Evolutionary conservation across 2,797 vertebrate genomes (phyloP).

Genomic region (Vespertilio murinus): DNA sequence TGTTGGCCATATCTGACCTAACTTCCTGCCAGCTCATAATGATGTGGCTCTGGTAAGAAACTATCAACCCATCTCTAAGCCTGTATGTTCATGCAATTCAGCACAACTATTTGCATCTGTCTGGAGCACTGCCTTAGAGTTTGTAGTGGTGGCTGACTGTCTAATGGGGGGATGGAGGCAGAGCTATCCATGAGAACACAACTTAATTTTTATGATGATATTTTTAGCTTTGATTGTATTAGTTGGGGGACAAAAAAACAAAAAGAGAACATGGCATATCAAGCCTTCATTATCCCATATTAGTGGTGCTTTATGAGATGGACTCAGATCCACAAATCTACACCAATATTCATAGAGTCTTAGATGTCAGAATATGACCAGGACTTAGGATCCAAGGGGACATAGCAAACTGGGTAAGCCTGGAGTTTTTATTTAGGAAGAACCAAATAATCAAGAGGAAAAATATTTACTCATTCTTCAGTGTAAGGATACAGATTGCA

Average conservation of each 20-base stretch:
- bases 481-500: not conserved
- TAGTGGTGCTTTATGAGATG: not conserved
- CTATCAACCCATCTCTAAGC: not conserved
- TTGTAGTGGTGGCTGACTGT: conserved; percentile 19
- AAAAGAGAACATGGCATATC: not conserved
- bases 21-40: conserved; percentile 68
- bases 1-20: conserved; percentile 65
- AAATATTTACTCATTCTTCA: not conserved
- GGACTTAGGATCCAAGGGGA: not conserved
- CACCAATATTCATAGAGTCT: not conserved
- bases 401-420: not conserved
- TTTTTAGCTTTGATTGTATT: conserved; percentile 47
- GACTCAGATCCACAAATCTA: not conserved
- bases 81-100: conserved; percentile 2
- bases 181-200: not conserved
- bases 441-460: not conserved
- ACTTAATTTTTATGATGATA: conserved; percentile 29
- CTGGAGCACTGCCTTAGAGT: conserved; percentile 31
- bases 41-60: conserved; percentile 39
- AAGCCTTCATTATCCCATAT: not conserved
- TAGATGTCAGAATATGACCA: not conserved
- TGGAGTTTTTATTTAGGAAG: not conserved
- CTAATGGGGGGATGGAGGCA: not conserved
- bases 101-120: not conserved
- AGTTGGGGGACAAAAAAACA: not conserved